Base-by-base conservation (phyloP, 2,888 invertebrate genomes). In the Parnassius apollo region DNA sequence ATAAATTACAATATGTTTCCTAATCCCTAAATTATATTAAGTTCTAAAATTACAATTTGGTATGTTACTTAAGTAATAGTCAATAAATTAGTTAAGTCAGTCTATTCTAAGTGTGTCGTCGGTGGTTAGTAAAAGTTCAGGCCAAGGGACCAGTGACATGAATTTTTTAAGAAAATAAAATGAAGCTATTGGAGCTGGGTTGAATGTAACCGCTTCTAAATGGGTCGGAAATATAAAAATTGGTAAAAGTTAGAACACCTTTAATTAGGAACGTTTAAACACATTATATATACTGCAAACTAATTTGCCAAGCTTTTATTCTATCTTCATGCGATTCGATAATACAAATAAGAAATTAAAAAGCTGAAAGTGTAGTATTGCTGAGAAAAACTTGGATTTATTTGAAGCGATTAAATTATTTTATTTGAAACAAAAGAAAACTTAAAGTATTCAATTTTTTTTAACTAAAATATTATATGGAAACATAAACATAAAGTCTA, bases 71-170 rank as follows among this genome's bases (percentile, higher is more conserved):
- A 86, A 56, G 58, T 65, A 70, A 78, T 77, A 73, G 67, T 77
- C 69, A 85, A 87, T 86, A 88, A 86, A 85, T 87, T 81, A 85
- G 76, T 81, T 68, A 76, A 66, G 69, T 80, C 88, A 90, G 88
- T 88, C 89, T 87, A 84, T 71, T 45, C 81, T 82, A 85, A 70
- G 70, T 73, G 73, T 75, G 73, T 80, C 65, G 72, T 88, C 89
- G 89, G 90, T 88, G 90, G 88, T 88, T 86, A 88, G 81, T 81
- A 63, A 13, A 56, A 49, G 11, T 53, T 42, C 53, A 56, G 50
- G 54, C 62, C 57, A 49, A 58, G 48, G 48, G 13, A 44, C 45
- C 42, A 4, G 22, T 44, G 55, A 59, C 58, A 35, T 11, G 13
- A 48, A 44, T 51, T 42, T 22, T 45, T 11, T 9, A 48, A 13